phyloP scores from a whole-genome alignment of 2,797 vertebrate species.

The Schizopygopsis pylzovi region DNA sequence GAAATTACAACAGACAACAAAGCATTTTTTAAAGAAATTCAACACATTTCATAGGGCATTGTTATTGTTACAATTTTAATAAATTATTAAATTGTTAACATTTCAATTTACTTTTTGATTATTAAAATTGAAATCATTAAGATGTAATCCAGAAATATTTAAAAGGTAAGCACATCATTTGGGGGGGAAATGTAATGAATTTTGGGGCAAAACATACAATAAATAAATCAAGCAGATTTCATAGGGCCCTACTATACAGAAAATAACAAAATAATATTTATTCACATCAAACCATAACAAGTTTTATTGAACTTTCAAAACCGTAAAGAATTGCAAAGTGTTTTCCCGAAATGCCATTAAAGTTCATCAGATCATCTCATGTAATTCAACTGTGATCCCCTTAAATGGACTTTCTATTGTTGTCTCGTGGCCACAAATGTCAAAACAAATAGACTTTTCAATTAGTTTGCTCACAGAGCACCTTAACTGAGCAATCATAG shows the following conservation, averaged over 20 bases:
- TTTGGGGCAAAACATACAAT: too few species aligned
- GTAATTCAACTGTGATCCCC: slow-evolving; percentile 17
- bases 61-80: too few species aligned
- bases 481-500: slow-evolving; percentile 34
- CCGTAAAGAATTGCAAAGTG: neutral
- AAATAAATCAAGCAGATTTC: neutral
- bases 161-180: slow-evolving; percentile 46
- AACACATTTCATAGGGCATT: too few species aligned
- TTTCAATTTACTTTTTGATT: too few species aligned
- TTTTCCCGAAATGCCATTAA: slow-evolving; percentile 38
- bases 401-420: slow-evolving; percentile 45
- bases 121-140: too few species aligned
- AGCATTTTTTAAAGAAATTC: too few species aligned
- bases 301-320: too few species aligned
- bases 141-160: neutral
- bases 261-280: slow-evolving; percentile 2
- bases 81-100: too few species aligned
- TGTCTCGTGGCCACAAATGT: slow-evolving; percentile 44
- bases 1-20: neutral
- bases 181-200: too few species aligned
- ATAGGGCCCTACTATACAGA: neutral
- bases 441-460: slow-evolving; percentile 46
- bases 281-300: slow-evolving; percentile 13
- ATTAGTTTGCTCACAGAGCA: slow-evolving; percentile 42
- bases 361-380: slow-evolving; percentile 28